Percentiles rank a stretch among this genome's conserved stretches.
phyloP scores from a whole-genome alignment of 2,797 vertebrate species.

The Gymnothorax javanicus region DNA sequence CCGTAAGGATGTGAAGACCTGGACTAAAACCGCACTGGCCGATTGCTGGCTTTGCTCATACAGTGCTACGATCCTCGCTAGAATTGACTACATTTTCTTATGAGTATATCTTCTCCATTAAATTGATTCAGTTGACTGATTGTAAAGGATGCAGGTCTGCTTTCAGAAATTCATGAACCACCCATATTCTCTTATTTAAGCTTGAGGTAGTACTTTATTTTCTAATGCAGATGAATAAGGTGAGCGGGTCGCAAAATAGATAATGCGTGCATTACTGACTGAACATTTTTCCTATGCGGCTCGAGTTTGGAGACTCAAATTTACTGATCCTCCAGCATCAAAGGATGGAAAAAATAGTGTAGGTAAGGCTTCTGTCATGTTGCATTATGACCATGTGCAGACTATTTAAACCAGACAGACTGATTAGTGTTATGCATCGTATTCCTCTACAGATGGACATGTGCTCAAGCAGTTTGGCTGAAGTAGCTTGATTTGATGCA shows the following conservation, averaged over 20 bases:
- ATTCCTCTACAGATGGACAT: background rate
- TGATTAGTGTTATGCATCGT: too few relatives aligned
- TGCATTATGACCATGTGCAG: background rate
- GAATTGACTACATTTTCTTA: too few relatives aligned
- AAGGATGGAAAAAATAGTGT: background rate
- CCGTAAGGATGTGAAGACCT: background rate
- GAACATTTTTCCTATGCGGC: too few relatives aligned
- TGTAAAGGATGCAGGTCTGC: background rate
- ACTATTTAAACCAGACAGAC: background rate
- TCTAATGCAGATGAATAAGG: background rate
- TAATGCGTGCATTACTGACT: too few relatives aligned
- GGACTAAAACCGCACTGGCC: background rate
- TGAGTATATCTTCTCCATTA: too few relatives aligned
- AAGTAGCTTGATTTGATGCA: too few relatives aligned
- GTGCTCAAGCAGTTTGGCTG: background rate
- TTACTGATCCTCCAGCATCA: background rate
- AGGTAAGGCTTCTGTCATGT: background rate
- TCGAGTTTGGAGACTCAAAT: too few relatives aligned
- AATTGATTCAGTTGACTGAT: background rate
- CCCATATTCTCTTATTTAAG: background rate
- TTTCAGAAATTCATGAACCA: background rate
- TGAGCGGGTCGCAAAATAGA: too few relatives aligned
- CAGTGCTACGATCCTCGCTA: background rate
- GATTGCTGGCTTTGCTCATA: background rate
- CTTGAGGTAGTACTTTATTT: background rate